Conservation (phyloP, 2,888 invertebrate genomes). For the Amphipyra berbera region DNA sequence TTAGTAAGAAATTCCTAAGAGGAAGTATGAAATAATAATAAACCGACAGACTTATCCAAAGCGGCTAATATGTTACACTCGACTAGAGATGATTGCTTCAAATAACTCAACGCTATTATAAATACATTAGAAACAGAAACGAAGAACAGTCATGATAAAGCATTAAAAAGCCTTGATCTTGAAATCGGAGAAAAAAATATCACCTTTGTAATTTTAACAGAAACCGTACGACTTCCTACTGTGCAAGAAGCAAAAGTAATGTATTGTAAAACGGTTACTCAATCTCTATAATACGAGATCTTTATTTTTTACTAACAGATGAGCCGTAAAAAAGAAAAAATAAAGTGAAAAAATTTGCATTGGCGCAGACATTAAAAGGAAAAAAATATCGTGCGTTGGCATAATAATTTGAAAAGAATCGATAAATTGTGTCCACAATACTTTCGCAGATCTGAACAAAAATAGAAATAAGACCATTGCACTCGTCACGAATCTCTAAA, state of each 20-base stretch:
- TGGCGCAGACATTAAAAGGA: conserved; percentile 8
- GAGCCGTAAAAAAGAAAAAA: conserved; percentile 1
- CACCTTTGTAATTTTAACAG: conserved; percentile 22
- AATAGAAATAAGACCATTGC: conserved; percentile 28
- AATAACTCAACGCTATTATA: conserved; percentile 64
- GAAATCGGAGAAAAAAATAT: conserved; percentile 43
- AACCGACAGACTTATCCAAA: conserved; percentile 5
- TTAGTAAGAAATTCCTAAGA: neutral
- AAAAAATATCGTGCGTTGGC: conserved; percentile 35
- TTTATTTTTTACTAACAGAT: conserved; percentile 19
- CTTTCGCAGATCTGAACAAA: conserved; percentile 47
- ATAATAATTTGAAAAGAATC: conserved; percentile 34
- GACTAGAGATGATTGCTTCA: conserved; percentile 61
- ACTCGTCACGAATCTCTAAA: conserved; percentile 34
- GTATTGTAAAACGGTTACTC: conserved; percentile 23
- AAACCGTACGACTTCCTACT: conserved; percentile 34
- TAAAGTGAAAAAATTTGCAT: too few species aligned
- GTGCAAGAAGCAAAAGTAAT: conserved; percentile 8
- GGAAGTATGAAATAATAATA: neutral
- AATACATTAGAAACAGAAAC: conserved; percentile 63
- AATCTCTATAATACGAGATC: conserved; percentile 17
- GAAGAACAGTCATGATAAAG: conserved; percentile 38
- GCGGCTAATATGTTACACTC: conserved; percentile 60
- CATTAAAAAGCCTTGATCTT: conserved; percentile 60
- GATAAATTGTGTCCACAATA: conserved; percentile 22